Evolutionary conservation across 2,797 vertebrate species (phyloP).

Genomic region (Pagetopsis macropterus): DNA sequence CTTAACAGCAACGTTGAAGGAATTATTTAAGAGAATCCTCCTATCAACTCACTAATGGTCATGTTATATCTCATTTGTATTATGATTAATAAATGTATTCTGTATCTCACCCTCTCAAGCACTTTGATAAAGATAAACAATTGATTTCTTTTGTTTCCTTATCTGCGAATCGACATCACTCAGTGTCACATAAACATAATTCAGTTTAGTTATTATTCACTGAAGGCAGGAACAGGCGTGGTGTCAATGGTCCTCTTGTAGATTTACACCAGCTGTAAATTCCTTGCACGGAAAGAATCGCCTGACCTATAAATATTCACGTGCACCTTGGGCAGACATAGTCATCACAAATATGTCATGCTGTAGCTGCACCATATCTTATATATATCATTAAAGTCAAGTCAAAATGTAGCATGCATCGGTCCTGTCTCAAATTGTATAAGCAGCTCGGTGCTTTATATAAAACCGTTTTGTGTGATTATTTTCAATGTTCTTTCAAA

Average conservation of each 20-base stretch:
- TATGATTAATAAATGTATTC: conserved; percentile 1
- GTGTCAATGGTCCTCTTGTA: conserved; percentile 23
- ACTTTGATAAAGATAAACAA: conserved; percentile 3
- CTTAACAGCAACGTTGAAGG: background rate
- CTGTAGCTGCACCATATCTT: conserved; percentile 32
- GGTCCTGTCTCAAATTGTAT: background rate
- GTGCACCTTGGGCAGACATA: conserved; percentile 39
- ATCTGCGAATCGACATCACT: conserved; percentile 11
- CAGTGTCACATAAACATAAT: background rate
- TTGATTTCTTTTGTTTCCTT: background rate
- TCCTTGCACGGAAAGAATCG: conserved; percentile 31
- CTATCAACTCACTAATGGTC: too few species aligned
- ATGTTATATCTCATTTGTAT: too few species aligned
- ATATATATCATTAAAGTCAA: conserved; percentile 46
- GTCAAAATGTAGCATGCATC: conserved; percentile 9
- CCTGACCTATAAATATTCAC: conserved; percentile 64
- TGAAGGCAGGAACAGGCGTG: background rate
- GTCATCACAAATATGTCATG: conserved; percentile 37
- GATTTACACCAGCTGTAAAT: conserved; percentile 54
- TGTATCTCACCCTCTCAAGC: background rate
- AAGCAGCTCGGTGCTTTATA: background rate
- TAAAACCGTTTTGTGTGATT: background rate
- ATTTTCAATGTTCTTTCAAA: background rate
- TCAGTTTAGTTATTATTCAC: background rate
- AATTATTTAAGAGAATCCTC: background rate